Evolutionary conservation across 92 coral and sea anemone genomes (phyloP).

Genomic region (Epizoanthus fatuus): DNA sequence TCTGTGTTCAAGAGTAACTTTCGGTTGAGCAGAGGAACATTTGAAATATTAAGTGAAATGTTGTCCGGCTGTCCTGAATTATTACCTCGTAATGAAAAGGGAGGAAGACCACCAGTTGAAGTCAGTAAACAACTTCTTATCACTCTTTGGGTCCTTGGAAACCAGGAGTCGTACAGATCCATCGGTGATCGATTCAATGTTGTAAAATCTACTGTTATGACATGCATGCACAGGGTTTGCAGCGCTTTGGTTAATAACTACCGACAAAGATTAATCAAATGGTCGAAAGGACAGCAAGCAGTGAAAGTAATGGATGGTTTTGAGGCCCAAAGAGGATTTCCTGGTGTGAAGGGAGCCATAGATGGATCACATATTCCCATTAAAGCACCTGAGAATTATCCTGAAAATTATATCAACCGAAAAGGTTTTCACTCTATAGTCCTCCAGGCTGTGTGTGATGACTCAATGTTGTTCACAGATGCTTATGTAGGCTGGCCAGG

Average conservation of each 20-base stretch:
- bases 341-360: slow-evolving; percentile 47
- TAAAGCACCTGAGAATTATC: slow-evolving; percentile 39
- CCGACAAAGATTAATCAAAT: slow-evolving; percentile 31
- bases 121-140: slow-evolving; percentile 53
- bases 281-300: slow-evolving; percentile 50
- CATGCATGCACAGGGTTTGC: slow-evolving; percentile 49
- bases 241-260: slow-evolving; percentile 55
- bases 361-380: slow-evolving; percentile 50
- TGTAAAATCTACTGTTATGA: slow-evolving; percentile 37
- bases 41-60: slow-evolving; percentile 28
- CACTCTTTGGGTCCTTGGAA: slow-evolving; percentile 55
- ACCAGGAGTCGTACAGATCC: slow-evolving; percentile 42
- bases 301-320: slow-evolving; percentile 49
- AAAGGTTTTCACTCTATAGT: slow-evolving; percentile 45
- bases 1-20: slow-evolving; percentile 29
- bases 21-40: slow-evolving; percentile 34
- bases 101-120: slow-evolving; percentile 52
- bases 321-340: slow-evolving; percentile 45
- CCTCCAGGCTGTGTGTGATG: slow-evolving; percentile 58
- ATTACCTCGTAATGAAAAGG: slow-evolving; percentile 4
- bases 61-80: slow-evolving; percentile 23
- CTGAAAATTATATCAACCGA: slow-evolving; percentile 40
- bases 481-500: slow-evolving; percentile 62
- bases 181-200: slow-evolving; percentile 58
- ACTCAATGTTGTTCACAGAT: slow-evolving; percentile 59